These are phyloP conservation scores for Chaetodon trifascialis DNA, from an alignment of 2,113 vertebrate genomes.

Conservation along the genomic window DNA sequence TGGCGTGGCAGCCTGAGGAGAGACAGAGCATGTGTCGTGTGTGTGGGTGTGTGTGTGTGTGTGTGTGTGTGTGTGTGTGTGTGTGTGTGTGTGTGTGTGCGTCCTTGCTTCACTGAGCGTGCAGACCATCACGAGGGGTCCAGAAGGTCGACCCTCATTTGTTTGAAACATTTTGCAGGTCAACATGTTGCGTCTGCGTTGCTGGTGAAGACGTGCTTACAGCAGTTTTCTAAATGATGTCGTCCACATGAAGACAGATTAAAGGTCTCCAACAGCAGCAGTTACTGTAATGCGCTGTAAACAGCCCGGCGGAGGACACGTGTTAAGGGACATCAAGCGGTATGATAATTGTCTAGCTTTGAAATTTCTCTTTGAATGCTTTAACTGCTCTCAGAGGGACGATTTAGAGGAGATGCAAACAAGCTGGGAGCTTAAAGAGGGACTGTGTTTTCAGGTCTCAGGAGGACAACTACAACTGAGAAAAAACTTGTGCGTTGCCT, in stretches of 20 bases:
- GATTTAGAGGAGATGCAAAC: background rate
- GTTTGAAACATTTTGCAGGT: constrained; percentile 1
- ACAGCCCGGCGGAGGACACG: background rate
- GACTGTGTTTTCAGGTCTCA: background rate
- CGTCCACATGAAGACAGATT: background rate
- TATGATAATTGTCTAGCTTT: background rate
- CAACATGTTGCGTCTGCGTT: constrained; percentile 8
- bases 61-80: constrained; percentile 17
- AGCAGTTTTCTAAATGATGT: constrained; percentile 5
- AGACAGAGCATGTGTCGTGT: background rate
- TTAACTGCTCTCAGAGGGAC: background rate
- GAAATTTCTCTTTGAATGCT: background rate
- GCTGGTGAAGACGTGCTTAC: background rate
- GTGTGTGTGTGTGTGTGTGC: constrained; percentile 18
- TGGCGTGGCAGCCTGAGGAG: background rate
- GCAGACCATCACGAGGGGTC: constrained; percentile 35
- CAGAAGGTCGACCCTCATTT: constrained; percentile 35
- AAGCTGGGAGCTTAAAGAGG: background rate
- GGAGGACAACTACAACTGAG: too few species aligned
- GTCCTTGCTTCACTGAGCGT: constrained; percentile 41
- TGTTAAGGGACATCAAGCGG: too few species aligned
- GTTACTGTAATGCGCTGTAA: background rate
- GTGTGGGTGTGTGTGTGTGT: constrained; percentile 11
- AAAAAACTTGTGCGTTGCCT: background rate
- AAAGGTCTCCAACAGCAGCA: constrained; percentile 13